Evolutionary conservation across 2,888 invertebrate species (phyloP).

Genomic region (Drosophila melanocephala): DNA sequence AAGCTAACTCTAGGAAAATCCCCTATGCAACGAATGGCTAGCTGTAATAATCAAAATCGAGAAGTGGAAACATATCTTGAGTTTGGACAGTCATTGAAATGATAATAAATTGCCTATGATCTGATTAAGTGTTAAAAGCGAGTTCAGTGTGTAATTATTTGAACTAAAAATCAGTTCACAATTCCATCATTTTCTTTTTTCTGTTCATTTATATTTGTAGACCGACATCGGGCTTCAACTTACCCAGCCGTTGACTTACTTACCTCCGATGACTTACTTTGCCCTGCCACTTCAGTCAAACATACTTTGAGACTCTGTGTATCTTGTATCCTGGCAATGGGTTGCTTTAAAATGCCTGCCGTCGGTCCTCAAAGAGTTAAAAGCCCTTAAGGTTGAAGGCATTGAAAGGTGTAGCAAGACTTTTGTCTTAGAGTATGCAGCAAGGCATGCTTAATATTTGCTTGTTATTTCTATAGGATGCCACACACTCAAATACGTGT

Average conservation of each 20-base stretch:
- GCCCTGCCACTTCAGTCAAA: conserved; percentile 46
- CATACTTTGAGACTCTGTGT: neutral
- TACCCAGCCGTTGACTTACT: conserved; percentile 35
- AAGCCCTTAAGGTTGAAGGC: conserved; percentile 28
- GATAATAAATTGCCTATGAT: neutral
- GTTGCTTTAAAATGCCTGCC: conserved; percentile 32
- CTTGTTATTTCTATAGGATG: conserved; percentile 10
- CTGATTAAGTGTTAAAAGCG: neutral
- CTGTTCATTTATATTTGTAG: conserved; percentile 3
- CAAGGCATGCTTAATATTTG: conserved; percentile 37
- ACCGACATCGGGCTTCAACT: neutral
- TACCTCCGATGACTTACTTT: conserved; percentile 35
- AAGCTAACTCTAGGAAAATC: neutral
- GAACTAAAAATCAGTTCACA: neutral
- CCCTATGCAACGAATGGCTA: too few species aligned
- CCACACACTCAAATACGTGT: neutral
- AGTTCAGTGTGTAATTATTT: neutral
- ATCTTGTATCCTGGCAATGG: conserved; percentile 22
- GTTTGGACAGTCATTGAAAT: neutral
- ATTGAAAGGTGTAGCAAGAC: conserved; percentile 30
- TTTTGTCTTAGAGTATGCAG: conserved; percentile 27
- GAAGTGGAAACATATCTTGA: neutral
- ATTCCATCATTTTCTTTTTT: neutral
- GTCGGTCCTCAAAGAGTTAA: conserved; percentile 36
- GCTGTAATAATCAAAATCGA: neutral